Evolutionary conservation across 2,113 vertebrate species (phyloP).

Genomic region (Struthidea cinerea): DNA sequence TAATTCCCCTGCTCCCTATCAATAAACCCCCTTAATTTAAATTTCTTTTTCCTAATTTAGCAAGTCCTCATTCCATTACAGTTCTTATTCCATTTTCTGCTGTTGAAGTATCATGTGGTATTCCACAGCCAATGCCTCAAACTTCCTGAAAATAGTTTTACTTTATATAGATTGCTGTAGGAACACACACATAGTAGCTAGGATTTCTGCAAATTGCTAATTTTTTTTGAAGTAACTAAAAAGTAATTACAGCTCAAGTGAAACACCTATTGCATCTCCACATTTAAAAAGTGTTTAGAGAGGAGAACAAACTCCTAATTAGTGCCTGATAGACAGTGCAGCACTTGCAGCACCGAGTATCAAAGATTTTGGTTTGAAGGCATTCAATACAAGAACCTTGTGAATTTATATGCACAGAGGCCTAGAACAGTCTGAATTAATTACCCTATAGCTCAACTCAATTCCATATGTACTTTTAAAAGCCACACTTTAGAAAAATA

Average conservation of each 20-base stretch:
- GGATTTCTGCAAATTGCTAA: not conserved
- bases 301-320: not conserved
- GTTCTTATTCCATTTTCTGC: not conserved
- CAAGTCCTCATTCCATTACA: not conserved
- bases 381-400: not conserved
- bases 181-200: not conserved
- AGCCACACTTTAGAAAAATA: not conserved
- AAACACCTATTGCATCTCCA: not conserved
- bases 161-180: not conserved
- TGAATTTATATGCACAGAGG: not conserved
- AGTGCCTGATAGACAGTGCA: not conserved
- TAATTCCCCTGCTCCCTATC: not conserved
- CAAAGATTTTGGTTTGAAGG: not conserved
- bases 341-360: not conserved
- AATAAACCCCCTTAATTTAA: not conserved
- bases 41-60: not conserved
- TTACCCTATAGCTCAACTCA: not conserved
- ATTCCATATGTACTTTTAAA: not conserved
- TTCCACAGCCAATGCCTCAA: not conserved
- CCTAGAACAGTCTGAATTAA: not conserved
- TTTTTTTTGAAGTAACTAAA: not conserved
- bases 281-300: not conserved
- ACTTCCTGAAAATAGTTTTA: not conserved
- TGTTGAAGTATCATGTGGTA: not conserved
- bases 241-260: not conserved